Conservation (phyloP, 2,113 vertebrate genomes). For the Drymodes brunneopygia region DNA sequence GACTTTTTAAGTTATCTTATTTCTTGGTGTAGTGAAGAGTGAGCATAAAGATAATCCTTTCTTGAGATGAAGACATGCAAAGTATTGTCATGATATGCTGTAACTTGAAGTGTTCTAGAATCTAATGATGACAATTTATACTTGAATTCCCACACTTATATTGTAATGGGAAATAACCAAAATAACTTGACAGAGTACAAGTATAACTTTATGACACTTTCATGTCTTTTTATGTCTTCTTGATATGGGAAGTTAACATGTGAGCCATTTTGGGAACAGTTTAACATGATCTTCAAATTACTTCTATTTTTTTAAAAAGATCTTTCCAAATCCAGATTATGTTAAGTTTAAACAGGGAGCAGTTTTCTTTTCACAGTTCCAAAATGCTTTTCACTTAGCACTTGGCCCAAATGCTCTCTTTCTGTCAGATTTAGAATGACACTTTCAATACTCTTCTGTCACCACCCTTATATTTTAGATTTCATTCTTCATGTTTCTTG, state of each 20-base stretch:
- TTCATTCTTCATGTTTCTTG: neutral
- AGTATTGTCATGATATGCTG: neutral
- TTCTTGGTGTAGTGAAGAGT: neutral
- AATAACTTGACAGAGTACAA: neutral
- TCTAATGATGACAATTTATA: neutral
- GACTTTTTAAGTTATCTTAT: neutral
- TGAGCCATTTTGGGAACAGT: neutral
- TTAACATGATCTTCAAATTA: neutral
- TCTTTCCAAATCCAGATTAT: neutral
- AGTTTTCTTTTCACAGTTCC: neutral
- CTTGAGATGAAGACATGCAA: neutral
- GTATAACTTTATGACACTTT: neutral
- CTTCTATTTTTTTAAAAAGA: neutral
- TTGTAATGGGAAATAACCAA: neutral
- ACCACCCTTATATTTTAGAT: neutral
- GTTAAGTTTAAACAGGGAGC: neutral
- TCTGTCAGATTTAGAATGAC: neutral
- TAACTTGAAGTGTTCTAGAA: neutral
- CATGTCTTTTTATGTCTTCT: neutral
- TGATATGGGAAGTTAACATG: neutral
- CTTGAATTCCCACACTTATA: neutral
- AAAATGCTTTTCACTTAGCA: neutral
- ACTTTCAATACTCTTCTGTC: neutral
- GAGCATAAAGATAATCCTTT: neutral
- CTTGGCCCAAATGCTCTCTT: neutral